A percentile compares a stretch with the other conserved stretches of the same genome.
Evolutionary conservation across 2,888 invertebrate species (phyloP).

Genomic region (Mythimna impura): DNA sequence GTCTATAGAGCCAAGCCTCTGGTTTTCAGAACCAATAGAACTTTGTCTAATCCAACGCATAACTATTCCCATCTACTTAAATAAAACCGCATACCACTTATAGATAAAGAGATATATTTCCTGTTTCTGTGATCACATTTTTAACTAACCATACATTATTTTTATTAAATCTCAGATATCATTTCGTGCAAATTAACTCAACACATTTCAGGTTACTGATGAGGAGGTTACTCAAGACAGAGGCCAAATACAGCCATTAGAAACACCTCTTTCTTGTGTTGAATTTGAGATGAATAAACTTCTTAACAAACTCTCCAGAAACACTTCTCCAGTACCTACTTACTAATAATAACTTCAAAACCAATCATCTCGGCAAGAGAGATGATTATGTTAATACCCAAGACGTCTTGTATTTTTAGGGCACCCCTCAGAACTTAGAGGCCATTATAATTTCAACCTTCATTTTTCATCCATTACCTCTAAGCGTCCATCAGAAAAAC

Average conservation of each 20-base stretch:
- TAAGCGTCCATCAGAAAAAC: slow-evolving; percentile 46
- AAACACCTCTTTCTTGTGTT: neutral
- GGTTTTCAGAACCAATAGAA: slow-evolving; percentile 45
- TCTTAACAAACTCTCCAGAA: neutral
- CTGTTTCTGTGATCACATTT: neutral
- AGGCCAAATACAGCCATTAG: neutral
- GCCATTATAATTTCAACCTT: slow-evolving; percentile 43
- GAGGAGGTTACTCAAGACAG: neutral
- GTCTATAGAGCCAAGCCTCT: slow-evolving; percentile 10
- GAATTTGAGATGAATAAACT: slow-evolving; percentile 9
- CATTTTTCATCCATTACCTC: slow-evolving; percentile 54
- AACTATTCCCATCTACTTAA: slow-evolving; percentile 39
- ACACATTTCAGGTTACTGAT: neutral
- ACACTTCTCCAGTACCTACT: neutral
- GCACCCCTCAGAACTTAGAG: slow-evolving; percentile 11
- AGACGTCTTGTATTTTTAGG: slow-evolving; percentile 27
- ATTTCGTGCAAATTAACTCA: neutral
- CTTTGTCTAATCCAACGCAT: slow-evolving; percentile 32
- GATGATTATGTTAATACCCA: slow-evolving; percentile 37
- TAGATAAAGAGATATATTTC: slow-evolving; percentile 3
- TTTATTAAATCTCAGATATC: neutral
- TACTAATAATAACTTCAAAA: slow-evolving; percentile 33
- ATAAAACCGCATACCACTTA: slow-evolving; percentile 18
- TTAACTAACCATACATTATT: neutral
- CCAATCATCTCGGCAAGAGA: slow-evolving; percentile 16